A percentile compares a stretch with the other conserved stretches of the same genome.
phyloP scores from a whole-genome alignment of 2,888 invertebrate genomes.

The Syritta pipiens region DNA sequence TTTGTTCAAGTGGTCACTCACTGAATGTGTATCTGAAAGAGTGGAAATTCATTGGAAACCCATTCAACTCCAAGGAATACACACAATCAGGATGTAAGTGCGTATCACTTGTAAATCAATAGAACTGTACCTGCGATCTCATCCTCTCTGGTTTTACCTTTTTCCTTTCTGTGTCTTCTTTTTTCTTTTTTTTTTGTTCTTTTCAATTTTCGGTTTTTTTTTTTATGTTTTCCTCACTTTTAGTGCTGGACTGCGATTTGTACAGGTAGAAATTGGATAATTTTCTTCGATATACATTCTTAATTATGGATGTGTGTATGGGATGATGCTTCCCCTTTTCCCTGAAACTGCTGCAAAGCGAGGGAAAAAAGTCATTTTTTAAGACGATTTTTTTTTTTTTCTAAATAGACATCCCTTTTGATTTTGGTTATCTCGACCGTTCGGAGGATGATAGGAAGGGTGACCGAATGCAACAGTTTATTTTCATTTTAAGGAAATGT shows the following conservation, averaged over 20 bases:
- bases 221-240: slow-evolving; percentile 47
- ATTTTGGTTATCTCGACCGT: slow-evolving; percentile 38
- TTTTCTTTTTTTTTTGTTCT: slow-evolving; percentile 3
- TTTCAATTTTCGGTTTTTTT: slow-evolving; percentile 34
- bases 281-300: slow-evolving; percentile 45
- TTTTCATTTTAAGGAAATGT: slow-evolving; percentile 19
- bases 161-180: slow-evolving; percentile 17
- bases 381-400: slow-evolving; percentile 15
- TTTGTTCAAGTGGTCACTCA: slow-evolving; percentile 68
- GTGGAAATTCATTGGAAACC: slow-evolving; percentile 64
- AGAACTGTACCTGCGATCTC: slow-evolving; percentile 67
- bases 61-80: slow-evolving; percentile 54
- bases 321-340: slow-evolving; percentile 55
- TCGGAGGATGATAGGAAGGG: background rate
- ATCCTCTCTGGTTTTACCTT: slow-evolving; percentile 56
- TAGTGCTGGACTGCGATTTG: slow-evolving; percentile 2
- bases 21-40: slow-evolving; percentile 48
- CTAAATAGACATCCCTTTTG: slow-evolving; percentile 31
- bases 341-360: slow-evolving; percentile 47
- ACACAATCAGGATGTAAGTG: slow-evolving; percentile 69
- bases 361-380: slow-evolving; percentile 46
- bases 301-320: slow-evolving; percentile 56
- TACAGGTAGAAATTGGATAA: slow-evolving; percentile 61
- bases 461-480: slow-evolving; percentile 8
- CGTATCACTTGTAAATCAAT: slow-evolving; percentile 68